Percentiles rank a stretch among this genome's conserved stretches.
Evolutionary conservation across 2,113 vertebrate species (phyloP).

Genomic region (Oostethus manadensis): DNA sequence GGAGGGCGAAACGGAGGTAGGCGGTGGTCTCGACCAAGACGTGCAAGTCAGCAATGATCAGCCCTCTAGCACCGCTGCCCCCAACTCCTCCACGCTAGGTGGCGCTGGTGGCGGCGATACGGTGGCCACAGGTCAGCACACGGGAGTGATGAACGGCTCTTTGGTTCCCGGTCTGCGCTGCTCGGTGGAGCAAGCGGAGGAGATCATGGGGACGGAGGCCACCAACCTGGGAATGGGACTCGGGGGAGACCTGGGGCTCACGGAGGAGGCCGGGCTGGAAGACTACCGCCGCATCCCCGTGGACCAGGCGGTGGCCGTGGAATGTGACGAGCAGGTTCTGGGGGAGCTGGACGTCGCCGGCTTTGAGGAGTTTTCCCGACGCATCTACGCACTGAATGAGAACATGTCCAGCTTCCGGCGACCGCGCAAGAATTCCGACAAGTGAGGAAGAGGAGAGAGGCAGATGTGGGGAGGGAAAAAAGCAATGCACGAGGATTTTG

Average conservation of each 20-base stretch:
- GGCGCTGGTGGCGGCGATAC: slow-evolving; percentile 32
- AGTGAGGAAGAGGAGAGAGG: slow-evolving; percentile 69
- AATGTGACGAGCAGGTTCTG: slow-evolving; percentile 94
- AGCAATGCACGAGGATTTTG: slow-evolving; percentile 27
- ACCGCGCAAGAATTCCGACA: slow-evolving; percentile 89
- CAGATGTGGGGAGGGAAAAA: neutral
- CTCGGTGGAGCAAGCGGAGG: slow-evolving; percentile 90
- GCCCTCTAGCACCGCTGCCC: slow-evolving; percentile 4
- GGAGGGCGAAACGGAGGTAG: slow-evolving; percentile 16
- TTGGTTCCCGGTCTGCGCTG: slow-evolving; percentile 72
- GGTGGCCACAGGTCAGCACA: slow-evolving; percentile 27
- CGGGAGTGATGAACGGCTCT: slow-evolving; percentile 69
- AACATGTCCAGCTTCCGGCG: slow-evolving; percentile 91
- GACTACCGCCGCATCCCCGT: slow-evolving; percentile 90
- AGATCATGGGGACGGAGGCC: slow-evolving; percentile 93
- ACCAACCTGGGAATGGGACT: slow-evolving; percentile 66
- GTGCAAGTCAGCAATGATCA: slow-evolving; percentile 13
- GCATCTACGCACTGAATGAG: slow-evolving; percentile 94
- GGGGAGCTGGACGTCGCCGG: slow-evolving; percentile 79
- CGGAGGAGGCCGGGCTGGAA: slow-evolving; percentile 75
- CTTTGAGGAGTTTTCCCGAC: slow-evolving; percentile 93
- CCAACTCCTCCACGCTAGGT: slow-evolving; percentile 17
- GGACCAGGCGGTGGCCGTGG: slow-evolving; percentile 90
- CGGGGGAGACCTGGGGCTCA: slow-evolving; percentile 38
- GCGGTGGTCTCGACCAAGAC: slow-evolving; percentile 32